A percentile compares a stretch with the other conserved stretches of the same genome.
These are phyloP conservation scores for Colius striatus DNA, from an alignment of 2,113 vertebrate species.

Conservation along the genomic window DNA sequence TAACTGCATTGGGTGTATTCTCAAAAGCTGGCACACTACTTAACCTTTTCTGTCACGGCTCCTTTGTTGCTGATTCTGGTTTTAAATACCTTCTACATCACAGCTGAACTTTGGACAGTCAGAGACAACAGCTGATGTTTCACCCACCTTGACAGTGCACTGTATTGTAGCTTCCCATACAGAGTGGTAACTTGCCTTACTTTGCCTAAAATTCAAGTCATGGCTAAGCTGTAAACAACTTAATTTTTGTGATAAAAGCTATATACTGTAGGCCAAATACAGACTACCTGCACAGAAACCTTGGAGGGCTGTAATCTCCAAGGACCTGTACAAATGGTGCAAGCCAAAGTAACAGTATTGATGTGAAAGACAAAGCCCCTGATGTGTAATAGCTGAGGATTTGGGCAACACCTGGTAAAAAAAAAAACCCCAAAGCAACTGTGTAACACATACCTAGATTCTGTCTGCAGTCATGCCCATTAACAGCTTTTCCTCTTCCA, in stretches of 20 bases:
- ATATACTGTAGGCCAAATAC: background rate
- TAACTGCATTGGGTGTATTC: background rate
- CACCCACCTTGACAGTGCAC: background rate
- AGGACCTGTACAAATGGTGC: background rate
- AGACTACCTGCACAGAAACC: background rate
- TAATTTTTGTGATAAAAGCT: background rate
- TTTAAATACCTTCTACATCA: background rate
- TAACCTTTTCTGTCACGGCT: background rate
- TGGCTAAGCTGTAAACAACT: background rate
- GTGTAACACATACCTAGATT: rapidly evolving
- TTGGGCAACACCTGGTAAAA: background rate
- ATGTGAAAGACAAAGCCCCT: background rate
- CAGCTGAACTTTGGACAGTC: background rate
- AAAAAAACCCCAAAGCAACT: background rate
- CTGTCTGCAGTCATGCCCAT: background rate
- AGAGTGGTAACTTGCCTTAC: background rate
- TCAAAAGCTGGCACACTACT: background rate
- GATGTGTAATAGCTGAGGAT: background rate
- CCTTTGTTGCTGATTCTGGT: background rate
- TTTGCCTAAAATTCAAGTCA: background rate
- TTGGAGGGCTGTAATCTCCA: background rate
- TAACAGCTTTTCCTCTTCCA: background rate
- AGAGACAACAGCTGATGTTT: background rate
- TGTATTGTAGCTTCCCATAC: background rate
- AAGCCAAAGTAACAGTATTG: background rate